Percentiles rank a stretch among this genome's conserved stretches.
Evolutionary conservation across 2,797 vertebrate genomes (phyloP).

Genomic region (Coregonus sp.): DNA sequence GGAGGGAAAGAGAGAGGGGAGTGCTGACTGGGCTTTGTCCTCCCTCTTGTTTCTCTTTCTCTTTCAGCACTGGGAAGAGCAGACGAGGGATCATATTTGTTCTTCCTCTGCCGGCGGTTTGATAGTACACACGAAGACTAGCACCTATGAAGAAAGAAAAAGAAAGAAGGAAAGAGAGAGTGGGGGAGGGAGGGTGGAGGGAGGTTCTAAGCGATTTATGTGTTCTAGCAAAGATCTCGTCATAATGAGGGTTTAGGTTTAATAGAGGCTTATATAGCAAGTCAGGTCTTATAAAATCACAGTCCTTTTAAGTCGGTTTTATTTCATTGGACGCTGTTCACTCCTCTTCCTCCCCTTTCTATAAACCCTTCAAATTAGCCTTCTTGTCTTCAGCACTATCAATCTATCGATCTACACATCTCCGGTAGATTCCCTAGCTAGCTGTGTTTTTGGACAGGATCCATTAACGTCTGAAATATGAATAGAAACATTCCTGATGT

Average conservation of each 20-base stretch:
- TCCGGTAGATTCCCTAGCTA: slow-evolving; percentile 23
- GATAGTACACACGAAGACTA: slow-evolving; percentile 42
- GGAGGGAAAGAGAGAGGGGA: slow-evolving; percentile 33
- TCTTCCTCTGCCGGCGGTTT: slow-evolving; percentile 46
- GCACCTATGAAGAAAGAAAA: slow-evolving; percentile 17
- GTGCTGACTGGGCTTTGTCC: slow-evolving; percentile 85
- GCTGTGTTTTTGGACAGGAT: slow-evolving; percentile 37
- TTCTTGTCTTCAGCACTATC: slow-evolving; percentile 29
- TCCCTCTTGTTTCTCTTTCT: slow-evolving; percentile 67
- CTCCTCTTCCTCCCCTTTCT: not conserved
- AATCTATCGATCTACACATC: slow-evolving; percentile 18
- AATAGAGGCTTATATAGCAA: slow-evolving; percentile 35
- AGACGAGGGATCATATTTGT: slow-evolving; percentile 69
- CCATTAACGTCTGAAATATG: slow-evolving; percentile 63
- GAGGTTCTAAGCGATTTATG: slow-evolving; percentile 20
- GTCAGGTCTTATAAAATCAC: slow-evolving; percentile 36
- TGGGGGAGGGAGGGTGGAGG: not conserved
- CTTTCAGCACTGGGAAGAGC: slow-evolving; percentile 72
- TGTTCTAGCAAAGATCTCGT: slow-evolving; percentile 34
- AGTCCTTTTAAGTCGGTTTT: slow-evolving; percentile 21
- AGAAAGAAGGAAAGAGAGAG: not conserved
- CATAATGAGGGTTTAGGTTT: slow-evolving; percentile 45
- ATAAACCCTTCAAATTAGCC: slow-evolving; percentile 38
- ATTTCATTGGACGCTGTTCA: slow-evolving; percentile 23
- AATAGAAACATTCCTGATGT: slow-evolving; percentile 70